Evolutionary conservation across 2,797 vertebrate species (phyloP).

Genomic region (Ciconia nigra): DNA sequence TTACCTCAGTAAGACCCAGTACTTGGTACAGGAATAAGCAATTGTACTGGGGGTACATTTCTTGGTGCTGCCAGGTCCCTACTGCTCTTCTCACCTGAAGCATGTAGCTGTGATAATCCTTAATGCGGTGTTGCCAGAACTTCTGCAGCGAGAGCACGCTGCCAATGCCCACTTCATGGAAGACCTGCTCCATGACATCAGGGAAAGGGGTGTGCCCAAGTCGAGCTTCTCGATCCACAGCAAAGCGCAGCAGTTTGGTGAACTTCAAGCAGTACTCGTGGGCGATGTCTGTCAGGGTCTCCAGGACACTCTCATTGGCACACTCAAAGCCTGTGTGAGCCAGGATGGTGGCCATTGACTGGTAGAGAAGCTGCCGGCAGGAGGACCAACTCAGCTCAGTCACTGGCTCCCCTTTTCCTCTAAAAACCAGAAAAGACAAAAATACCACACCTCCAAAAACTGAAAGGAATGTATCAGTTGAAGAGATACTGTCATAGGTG

Average conservation of each 20-base stretch:
- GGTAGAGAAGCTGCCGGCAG: constrained; percentile 95
- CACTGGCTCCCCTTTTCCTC: constrained; percentile 95
- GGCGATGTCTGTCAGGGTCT: constrained; percentile 91
- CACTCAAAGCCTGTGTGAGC: constrained; percentile 94
- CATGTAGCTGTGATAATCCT: constrained; percentile 98
- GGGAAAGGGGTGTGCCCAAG: constrained; percentile 92
- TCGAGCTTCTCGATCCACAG: constrained; percentile 90
- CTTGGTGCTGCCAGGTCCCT: fast-evolving
- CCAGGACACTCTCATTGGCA: constrained; percentile 93
- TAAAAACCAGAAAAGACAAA: constrained; percentile 44
- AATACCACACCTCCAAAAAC: neutral
- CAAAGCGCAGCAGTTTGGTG: constrained; percentile 88
- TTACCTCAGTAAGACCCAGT: neutral
- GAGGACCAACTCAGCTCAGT: constrained; percentile 93
- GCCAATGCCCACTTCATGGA: constrained; percentile 95
- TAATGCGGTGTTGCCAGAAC: constrained; percentile 98
- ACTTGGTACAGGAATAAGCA: neutral
- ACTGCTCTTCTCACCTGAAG: constrained; percentile 83
- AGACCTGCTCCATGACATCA: constrained; percentile 95
- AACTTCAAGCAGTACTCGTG: constrained; percentile 95
- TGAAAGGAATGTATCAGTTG: neutral
- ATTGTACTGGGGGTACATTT: neutral
- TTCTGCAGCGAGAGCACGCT: constrained; percentile 93
- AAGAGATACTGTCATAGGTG: neutral
- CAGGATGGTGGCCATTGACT: constrained; percentile 93